Percentiles rank a stretch among this genome's conserved stretches.
These are phyloP conservation scores for Euproctis similis DNA, from an alignment of 2,888 invertebrate species.

Conservation along the genomic window DNA sequence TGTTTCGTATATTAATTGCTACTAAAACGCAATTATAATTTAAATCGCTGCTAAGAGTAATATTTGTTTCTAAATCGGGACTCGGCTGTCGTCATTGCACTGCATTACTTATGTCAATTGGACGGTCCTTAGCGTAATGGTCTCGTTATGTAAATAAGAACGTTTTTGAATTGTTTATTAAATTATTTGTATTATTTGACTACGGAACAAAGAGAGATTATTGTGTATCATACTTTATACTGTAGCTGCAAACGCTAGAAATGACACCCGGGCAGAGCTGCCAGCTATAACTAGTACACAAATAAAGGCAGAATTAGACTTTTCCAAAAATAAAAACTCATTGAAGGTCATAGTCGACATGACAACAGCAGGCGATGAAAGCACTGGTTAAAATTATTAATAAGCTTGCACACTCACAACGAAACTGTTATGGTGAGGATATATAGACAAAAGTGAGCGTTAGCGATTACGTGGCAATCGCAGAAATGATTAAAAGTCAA, in stretches of 20 bases:
- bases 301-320: too few relatives aligned
- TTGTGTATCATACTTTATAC: too few relatives aligned
- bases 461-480: too few relatives aligned
- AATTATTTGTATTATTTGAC: too few relatives aligned
- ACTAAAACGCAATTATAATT: conserved; percentile 6
- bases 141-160: conserved; percentile 17
- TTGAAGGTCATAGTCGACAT: too few relatives aligned
- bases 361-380: conserved; percentile 26
- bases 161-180: too few relatives aligned
- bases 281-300: too few relatives aligned
- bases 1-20: conserved; percentile 1
- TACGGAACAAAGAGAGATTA: too few relatives aligned
- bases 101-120: conserved; percentile 14
- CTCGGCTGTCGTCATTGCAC: conserved; percentile 8
- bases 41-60: conserved; percentile 3
- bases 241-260: too few relatives aligned
- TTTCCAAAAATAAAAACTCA: too few relatives aligned
- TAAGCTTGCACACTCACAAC: conserved; percentile 22
- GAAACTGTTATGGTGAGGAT: conserved; percentile 6
- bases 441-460: background rate
- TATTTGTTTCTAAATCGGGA: conserved; percentile 1
- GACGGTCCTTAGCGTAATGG: conserved; percentile 18
- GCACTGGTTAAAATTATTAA: conserved; percentile 32
- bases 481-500: too few relatives aligned
- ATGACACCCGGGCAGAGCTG: too few relatives aligned